Base-by-base conservation (phyloP, 2,797 vertebrate species). In the Lacerta agilis region DNA sequence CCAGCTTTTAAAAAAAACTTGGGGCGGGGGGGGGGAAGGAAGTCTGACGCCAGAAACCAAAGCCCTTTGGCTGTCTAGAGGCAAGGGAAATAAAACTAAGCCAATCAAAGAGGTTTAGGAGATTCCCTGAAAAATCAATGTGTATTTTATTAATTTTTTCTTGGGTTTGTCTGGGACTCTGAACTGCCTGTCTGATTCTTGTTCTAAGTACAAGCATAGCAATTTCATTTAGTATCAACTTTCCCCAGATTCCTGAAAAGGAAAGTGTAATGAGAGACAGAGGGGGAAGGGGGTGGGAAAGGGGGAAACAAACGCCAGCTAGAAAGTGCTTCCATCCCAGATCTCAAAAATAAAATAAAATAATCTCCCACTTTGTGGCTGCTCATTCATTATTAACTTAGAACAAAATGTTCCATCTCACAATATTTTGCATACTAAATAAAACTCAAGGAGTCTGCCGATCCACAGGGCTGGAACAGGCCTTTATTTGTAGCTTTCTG, bases 161-260 rank as follows among this genome's bases (percentile, higher is more conserved):
- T 86, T 88, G 67, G 82, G 87, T 91, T 36, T 88, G 72, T 90
- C 80, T 92, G 86, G 87, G 91, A 83, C 91, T 93, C 91, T 9
- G 41, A 93, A 93, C 89, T 38, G 38, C 87, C 93, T 87, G 87
- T 29, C 13, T 86, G 82, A 1, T 78, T 82, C 72, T 86, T 81
- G 82, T 92, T 93, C 92, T 92, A 93, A 83, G 69, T 86, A 93
- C 18, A 88, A 86, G 89, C 92, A 88, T 85, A 92, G 89, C 77
- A 73, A 90, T 91, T 94, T 94, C 91, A 94, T 94, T 95, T 94
- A 91, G 92, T 73, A 38, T 93, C 93, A 95, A 82, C 93, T 92
- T 91, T 92, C 72, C 55, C 88, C 88, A 79, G 91, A 80, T 87
- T 92, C 94, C 86, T 90, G 2, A 0, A 86, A 93, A 94, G 87